Evolutionary conservation across 2,888 invertebrate genomes (phyloP).

Genomic region (Yponomeuta evonymella): DNA sequence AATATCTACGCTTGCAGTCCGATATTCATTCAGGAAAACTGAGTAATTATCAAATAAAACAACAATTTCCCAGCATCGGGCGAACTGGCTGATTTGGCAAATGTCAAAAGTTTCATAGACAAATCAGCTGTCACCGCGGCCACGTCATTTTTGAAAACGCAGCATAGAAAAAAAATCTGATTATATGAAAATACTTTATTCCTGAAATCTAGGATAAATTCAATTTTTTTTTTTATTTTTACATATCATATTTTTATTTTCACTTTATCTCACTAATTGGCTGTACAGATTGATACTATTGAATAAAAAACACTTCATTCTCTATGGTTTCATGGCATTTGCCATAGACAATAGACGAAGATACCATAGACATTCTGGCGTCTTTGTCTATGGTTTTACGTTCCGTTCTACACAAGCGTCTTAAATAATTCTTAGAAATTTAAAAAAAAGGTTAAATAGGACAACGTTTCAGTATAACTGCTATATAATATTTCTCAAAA

Average conservation of each 20-base stretch:
- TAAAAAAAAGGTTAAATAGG: not conserved
- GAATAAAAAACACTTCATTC: not conserved
- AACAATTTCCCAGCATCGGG: conserved; percentile 36
- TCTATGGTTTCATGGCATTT: not conserved
- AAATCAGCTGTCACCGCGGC: conserved; percentile 62
- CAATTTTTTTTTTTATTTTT: not conserved
- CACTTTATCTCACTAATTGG: not conserved
- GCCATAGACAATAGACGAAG: conserved; percentile 24
- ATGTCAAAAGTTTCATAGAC: conserved; percentile 59
- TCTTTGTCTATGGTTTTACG: conserved; percentile 47
- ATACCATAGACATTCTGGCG: conserved; percentile 35
- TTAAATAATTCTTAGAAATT: not conserved
- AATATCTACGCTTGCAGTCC: conserved; percentile 31
- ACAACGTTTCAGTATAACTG: not conserved
- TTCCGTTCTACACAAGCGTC: conserved; percentile 35
- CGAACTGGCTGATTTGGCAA: conserved; percentile 72
- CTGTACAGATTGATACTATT: not conserved
- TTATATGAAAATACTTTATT: not conserved
- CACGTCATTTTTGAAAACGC: conserved; percentile 70
- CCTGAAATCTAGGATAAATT: not conserved
- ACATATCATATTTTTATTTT: not conserved
- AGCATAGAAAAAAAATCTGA: conserved; percentile 19
- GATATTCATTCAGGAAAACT: conserved; percentile 53
- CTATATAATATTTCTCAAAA: not conserved
- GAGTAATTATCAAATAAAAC: conserved; percentile 31